phyloP scores from a whole-genome alignment of 2,113 vertebrate species.

The Montifringilla adamsi region DNA sequence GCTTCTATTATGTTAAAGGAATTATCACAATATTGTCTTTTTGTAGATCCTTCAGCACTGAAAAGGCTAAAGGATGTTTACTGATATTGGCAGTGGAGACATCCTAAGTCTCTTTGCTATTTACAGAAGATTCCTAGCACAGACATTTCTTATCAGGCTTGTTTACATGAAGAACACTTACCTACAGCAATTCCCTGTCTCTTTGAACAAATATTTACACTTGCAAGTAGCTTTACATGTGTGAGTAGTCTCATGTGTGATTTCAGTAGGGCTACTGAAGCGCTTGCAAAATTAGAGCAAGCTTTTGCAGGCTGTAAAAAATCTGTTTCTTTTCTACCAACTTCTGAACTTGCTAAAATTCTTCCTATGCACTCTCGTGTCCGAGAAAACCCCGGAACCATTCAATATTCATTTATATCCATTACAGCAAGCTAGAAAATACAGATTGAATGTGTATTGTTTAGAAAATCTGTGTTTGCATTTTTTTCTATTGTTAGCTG shows the following conservation, averaged over 20 bases:
- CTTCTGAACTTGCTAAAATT: not conserved
- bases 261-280: not conserved
- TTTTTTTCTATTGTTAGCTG: not conserved
- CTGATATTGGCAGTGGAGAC: not conserved
- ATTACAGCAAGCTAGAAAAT: not conserved
- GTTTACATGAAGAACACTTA: conserved; percentile 15
- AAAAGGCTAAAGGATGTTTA: not conserved
- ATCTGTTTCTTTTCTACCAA: not conserved
- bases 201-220: conserved; percentile 13
- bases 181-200: not conserved
- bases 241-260: not conserved
- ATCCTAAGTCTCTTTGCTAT: conserved; percentile 3
- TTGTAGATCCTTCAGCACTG: not conserved
- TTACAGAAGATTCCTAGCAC: not conserved
- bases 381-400: not conserved
- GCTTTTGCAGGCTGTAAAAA: not conserved
- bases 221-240: conserved; percentile 6
- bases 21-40: not conserved
- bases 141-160: not conserved
- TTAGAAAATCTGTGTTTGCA: not conserved
- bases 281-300: not conserved
- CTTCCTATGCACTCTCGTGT: not conserved
- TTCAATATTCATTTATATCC: not conserved
- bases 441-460: not conserved
- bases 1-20: not conserved